Base-by-base conservation (phyloP, 1,140 invertebrate genomes). In the Steinernema khuongi region DNA sequence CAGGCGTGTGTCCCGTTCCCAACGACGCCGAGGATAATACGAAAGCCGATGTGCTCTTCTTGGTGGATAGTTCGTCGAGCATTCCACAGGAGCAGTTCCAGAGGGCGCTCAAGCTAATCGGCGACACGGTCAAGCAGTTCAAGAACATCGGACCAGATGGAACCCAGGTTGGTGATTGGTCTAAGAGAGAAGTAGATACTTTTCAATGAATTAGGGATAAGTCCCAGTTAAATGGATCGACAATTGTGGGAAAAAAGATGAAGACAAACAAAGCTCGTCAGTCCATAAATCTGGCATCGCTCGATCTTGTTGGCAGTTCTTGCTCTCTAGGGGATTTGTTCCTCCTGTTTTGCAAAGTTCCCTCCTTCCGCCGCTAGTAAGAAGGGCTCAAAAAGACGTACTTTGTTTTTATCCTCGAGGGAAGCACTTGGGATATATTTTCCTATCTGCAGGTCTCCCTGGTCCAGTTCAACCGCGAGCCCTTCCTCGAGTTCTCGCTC, bases 401-500 rank as follows among this genome's bases (percentile, higher is more conserved):
- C n/a, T n/a, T n/a, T n/a, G n/a, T n/a, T n/a, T n/a, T n/a, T n/a
- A n/a, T n/a, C n/a, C n/a, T n/a, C n/a, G n/a, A n/a, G n/a, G n/a
- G n/a, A n/a, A n/a, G n/a, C n/a, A n/a, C n/a, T 36, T 79, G 2
- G 73, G 19, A 70, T 74, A 70, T 19, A 60, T 32, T 19, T 31
- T 2, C 1, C 1, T 29, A 17, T 60, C 72, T 80, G 67, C 33
- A 80, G 81, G 73, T 81, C 17, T 84, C 81, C 11, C 67, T 81
- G 32, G 73, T 82, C 1, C 81, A 82, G 74, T 83, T 74, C 67
- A 81, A 79, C 50, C 36, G 71, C 50, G 82, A 82, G 30, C 81
- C 81, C 7, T 82, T 74, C 33, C 71, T 82, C 68, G 81, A 82
- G 68, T 82, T 82, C 70, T 82, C 81, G 14, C 80, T 82, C 31